A percentile compares a stretch with the other conserved stretches of the same genome.
Conservation (phyloP, 2,888 invertebrate genomes). For the Coremacera marginata region DNA sequence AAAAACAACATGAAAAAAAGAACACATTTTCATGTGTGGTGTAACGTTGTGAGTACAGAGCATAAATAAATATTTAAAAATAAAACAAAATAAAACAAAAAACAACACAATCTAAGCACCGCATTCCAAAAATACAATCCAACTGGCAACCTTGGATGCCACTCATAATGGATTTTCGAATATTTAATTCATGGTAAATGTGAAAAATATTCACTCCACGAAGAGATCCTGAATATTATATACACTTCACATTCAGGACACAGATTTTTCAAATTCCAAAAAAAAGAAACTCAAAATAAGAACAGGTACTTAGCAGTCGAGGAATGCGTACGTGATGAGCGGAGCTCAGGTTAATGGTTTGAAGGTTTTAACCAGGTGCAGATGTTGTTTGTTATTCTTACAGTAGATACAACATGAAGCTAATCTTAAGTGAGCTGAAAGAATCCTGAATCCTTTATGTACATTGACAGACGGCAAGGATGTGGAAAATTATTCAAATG, state of each 20-base stretch:
- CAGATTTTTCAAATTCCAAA: neutral
- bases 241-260: slow-evolving; percentile 6
- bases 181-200: slow-evolving; percentile 2
- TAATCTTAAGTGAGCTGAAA: slow-evolving; percentile 19
- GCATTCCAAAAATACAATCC: too few relatives aligned
- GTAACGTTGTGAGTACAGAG: too few relatives aligned
- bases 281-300: too few relatives aligned
- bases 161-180: slow-evolving; percentile 24
- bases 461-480: slow-evolving; percentile 19
- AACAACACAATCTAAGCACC: too few relatives aligned
- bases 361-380: slow-evolving; percentile 8
- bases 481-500: slow-evolving; percentile 7
- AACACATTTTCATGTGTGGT: too few relatives aligned
- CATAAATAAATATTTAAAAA: too few relatives aligned
- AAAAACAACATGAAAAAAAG: too few relatives aligned
- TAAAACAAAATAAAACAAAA: too few relatives aligned
- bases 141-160: neutral
- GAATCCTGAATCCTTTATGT: slow-evolving; percentile 27
- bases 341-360: neutral
- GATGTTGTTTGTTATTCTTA: neutral
- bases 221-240: slow-evolving; percentile 17
- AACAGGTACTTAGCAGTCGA: neutral
- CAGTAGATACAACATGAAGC: neutral
- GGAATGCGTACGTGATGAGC: slow-evolving; percentile 9
- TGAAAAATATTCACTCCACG: slow-evolving; percentile 1